Base-by-base conservation (phyloP, 2,888 invertebrate species). In the Agonopterix alstromeriana region DNA sequence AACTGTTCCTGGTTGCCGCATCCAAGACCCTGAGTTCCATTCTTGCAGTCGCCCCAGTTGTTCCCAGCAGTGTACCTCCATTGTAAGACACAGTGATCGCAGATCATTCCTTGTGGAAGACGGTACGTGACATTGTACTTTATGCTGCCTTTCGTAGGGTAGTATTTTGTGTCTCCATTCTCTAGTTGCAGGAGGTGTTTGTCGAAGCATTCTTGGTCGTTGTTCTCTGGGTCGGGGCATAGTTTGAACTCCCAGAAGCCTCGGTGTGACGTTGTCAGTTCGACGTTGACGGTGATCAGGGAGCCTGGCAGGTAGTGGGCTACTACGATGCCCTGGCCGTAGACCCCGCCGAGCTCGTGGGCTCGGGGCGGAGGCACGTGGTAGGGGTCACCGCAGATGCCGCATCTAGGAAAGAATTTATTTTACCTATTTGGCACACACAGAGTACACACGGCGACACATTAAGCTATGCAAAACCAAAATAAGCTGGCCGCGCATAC, bases 1-100 rank as follows among this genome's bases (percentile, higher is more conserved):
- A 96, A 96, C 59, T 94, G 94, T 73, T 97, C 97, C 73, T 97
- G 96, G 1, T 93, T 92, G 0, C 96, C 96, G 65, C 96, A 97
- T 0, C 97, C 96, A 0, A 96, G 90, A 0, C 92, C 93, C 42
- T 92, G 92, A 41, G 91, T 91, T 0, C 94, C 93, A 64, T 94
- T 91, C 0, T 77, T 77, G 62, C 94, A 94, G 17, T 78, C 84
- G 0, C 95, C 95, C 95, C 95, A 95, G 70, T 94, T 95, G 68
- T 95, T 95, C 0, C 94, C 96, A 41, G 96, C 95, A 5, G 93
- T 90, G 68, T 97, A 97, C 58, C 92, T 91, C 97, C 97, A 97
- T 65, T 97, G 97, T 0, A 97, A 83, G 0, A 97, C 92, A 66
- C 97, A 97, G 65, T 95, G 94, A 0, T 91, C 89, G 65, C 97